These are phyloP conservation scores for Eulithis prunata DNA, from an alignment of 2,888 invertebrate species.

Conservation along the genomic window DNA sequence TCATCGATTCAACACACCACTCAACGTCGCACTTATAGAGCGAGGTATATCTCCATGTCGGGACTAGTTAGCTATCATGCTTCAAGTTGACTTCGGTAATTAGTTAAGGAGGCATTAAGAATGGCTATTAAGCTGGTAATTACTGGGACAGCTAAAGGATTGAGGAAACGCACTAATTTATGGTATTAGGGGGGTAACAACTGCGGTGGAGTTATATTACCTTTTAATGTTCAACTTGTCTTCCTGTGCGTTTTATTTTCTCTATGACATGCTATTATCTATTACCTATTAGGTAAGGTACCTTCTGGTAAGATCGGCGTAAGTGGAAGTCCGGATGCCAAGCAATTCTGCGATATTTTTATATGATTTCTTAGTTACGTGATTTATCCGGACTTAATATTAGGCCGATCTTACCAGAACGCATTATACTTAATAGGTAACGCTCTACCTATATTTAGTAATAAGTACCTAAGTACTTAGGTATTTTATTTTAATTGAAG, in stretches of 20 bases:
- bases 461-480: too few relatives aligned
- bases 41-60: conserved; percentile 36
- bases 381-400: too few relatives aligned
- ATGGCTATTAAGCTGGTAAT: conserved; percentile 34
- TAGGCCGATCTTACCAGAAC: too few relatives aligned
- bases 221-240: neutral
- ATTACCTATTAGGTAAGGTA: too few relatives aligned
- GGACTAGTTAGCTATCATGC: conserved; percentile 38
- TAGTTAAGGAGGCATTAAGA: conserved; percentile 45
- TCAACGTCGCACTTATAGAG: conserved; percentile 53
- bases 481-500: too few relatives aligned
- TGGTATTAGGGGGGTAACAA: conserved; percentile 12
- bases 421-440: too few relatives aligned
- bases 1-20: conserved; percentile 37
- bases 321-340: too few relatives aligned
- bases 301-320: too few relatives aligned
- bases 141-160: conserved; percentile 26
- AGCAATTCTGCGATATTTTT: too few relatives aligned
- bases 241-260: neutral
- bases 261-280: too few relatives aligned
- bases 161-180: conserved; percentile 31
- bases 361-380: too few relatives aligned
- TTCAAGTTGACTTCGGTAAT: conserved; percentile 44
- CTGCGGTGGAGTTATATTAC: conserved; percentile 6
- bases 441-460: too few relatives aligned